Percentiles rank a stretch among this genome's conserved stretches.
Conservation (phyloP, 2,113 vertebrate species). For the Kryptolebias marmoratus region DNA sequence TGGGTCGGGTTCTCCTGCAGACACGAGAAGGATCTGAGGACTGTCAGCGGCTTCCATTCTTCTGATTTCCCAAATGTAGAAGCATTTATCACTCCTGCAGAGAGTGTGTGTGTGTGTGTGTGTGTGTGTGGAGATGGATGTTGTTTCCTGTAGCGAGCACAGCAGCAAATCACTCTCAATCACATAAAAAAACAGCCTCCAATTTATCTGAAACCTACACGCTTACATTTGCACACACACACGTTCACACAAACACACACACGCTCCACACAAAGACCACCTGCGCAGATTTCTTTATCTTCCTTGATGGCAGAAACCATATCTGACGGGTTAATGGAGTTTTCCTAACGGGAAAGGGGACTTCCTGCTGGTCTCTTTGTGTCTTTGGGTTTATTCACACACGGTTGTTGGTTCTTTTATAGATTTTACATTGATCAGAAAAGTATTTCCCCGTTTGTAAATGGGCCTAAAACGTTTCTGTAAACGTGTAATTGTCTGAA, state of each 20-base stretch:
- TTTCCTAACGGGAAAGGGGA: neutral
- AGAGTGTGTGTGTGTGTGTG: conserved; percentile 28
- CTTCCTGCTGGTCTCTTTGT: neutral
- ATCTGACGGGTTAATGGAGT: conserved; percentile 43
- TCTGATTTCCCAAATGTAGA: conserved; percentile 72
- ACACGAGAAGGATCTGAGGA: conserved; percentile 24
- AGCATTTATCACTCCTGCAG: conserved; percentile 59
- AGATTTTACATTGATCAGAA: too few relatives aligned
- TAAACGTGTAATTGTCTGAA: too few relatives aligned
- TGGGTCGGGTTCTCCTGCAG: conserved; percentile 30
- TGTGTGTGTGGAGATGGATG: conserved; percentile 18
- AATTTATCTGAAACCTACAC: conserved; percentile 36
- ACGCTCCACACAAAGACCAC: conserved; percentile 30
- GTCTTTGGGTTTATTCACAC: too few relatives aligned
- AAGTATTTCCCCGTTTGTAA: too few relatives aligned
- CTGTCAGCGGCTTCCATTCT: conserved; percentile 53
- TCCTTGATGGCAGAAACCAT: conserved; percentile 42
- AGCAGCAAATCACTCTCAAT: conserved; percentile 65
- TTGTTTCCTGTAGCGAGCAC: conserved; percentile 45
- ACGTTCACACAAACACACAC: neutral
- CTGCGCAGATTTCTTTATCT: conserved; percentile 31
- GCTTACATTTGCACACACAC: conserved; percentile 30
- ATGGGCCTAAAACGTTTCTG: too few relatives aligned
- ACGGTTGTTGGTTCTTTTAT: too few relatives aligned
- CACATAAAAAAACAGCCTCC: conserved; percentile 45